Percentiles rank a stretch among this genome's conserved stretches.
Conservation (phyloP, 2,113 vertebrate genomes). For the Epinephelus fuscoguttatus region DNA sequence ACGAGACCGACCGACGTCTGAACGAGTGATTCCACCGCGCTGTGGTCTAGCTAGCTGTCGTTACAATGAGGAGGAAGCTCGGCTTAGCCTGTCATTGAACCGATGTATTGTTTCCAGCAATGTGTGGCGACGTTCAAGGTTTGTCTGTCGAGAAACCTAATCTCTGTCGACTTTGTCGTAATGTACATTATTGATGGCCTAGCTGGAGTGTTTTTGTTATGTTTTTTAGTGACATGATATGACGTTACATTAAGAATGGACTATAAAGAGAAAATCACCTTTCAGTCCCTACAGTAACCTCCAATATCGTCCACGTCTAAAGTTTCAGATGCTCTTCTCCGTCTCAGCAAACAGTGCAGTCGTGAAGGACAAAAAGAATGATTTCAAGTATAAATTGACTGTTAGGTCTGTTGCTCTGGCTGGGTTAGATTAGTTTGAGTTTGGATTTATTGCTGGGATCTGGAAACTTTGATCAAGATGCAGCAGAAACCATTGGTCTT, state of each 20-base stretch:
- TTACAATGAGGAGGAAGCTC: background rate
- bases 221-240: background rate
- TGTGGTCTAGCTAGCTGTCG: constrained; percentile 27
- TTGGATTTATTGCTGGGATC: background rate
- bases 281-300: background rate
- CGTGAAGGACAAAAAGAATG: background rate
- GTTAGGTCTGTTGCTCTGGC: background rate
- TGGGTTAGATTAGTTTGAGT: background rate
- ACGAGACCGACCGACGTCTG: background rate
- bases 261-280: too few relatives aligned
- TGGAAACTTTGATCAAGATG: background rate
- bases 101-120: background rate
- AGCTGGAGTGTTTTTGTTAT: background rate
- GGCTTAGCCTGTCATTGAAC: background rate
- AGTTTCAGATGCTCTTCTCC: constrained; percentile 18
- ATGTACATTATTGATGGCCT: background rate
- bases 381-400: too few relatives aligned
- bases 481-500: background rate
- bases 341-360: constrained; percentile 19
- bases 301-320: background rate
- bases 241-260: background rate
- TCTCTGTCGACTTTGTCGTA: background rate
- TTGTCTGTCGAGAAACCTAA: background rate
- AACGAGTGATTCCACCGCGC: background rate
- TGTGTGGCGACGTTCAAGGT: background rate